Base-by-base conservation (phyloP, 1,140 invertebrate species). In the Globodera ellingtonae region DNA sequence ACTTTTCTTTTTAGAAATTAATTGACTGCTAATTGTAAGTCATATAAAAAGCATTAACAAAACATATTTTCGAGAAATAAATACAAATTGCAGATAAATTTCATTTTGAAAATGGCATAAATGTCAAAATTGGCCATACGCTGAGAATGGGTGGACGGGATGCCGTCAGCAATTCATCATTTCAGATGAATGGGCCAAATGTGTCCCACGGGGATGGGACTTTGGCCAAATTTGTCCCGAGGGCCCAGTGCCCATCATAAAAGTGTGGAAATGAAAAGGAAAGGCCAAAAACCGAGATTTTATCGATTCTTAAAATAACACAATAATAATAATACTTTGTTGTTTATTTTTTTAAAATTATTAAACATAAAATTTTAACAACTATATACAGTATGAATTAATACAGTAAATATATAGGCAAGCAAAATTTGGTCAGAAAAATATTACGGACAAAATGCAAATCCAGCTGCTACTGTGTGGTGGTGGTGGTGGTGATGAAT, bases 111-210 rank as follows among this genome's bases (percentile, higher is more conserved):
- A 59, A 59, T 9, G 56, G 56, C 56, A 15, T 59, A 59, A 59
- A 59, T 59, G 15, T 59, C 56, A 59, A 59, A 59, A 59, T 59
- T 50, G 9, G 3, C 9, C 56, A 9, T 13, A 59, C 9, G 56
- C 56, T 59, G 9, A 13, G 9, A 15, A 15, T 4, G 9, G 9
- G 56, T 59, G 56, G 13, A 15, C 9, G 4, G 56, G 56, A 15
- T 59, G 56, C 56, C 56, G 56, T 59, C 56, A 59, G 56, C 56
- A 59, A 59, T 59, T 59, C 56, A 59, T 59, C 56, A 59, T 59
- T 59, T 6, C 56, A 10, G 13, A 59, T 59, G 56, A 59, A 59
- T 59, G 56, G 56, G 56, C 56, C 56, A 59, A 59, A 59, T 59
- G 56, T 15, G 56, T 59, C 56, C 56, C 56, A 59, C 56, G 56